Percentiles rank a stretch among this genome's conserved stretches.
These are phyloP conservation scores for Idaea biselata DNA, from an alignment of 2,888 invertebrate species.

Conservation along the genomic window DNA sequence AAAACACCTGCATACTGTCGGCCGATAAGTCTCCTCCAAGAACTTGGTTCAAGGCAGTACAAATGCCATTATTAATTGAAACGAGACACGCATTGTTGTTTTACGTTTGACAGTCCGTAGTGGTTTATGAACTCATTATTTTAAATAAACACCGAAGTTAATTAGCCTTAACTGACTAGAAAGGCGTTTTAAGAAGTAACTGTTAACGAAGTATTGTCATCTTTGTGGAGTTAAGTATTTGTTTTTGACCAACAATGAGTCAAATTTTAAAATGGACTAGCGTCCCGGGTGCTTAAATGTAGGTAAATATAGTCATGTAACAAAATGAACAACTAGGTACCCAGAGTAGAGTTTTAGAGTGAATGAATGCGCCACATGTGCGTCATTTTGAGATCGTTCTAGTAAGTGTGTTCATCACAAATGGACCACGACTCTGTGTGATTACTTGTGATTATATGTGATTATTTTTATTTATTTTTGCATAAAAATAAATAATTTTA, in stretches of 20 bases:
- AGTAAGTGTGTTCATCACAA: too few species aligned
- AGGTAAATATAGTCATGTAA: too few species aligned
- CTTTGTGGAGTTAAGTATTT: not conserved
- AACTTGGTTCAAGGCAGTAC: conserved; percentile 3
- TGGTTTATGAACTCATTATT: conserved; percentile 3
- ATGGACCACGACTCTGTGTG: too few species aligned
- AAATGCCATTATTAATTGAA: conserved; percentile 23
- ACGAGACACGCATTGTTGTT: conserved; percentile 25
- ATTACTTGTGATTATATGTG: too few species aligned
- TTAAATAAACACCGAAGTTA: not conserved
- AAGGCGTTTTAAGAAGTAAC: not conserved
- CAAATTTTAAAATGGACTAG: too few species aligned
- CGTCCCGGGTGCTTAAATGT: too few species aligned
- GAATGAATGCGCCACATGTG: too few species aligned
- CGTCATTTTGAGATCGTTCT: too few species aligned
- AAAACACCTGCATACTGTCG: not conserved
- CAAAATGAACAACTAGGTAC: too few species aligned
- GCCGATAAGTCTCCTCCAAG: not conserved
- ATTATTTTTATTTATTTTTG: too few species aligned
- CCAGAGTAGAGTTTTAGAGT: too few species aligned
- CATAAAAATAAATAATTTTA: too few species aligned
- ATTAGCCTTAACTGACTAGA: not conserved
- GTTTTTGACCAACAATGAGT: not conserved
- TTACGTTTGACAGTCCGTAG: conserved; percentile 27
- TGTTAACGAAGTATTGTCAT: not conserved